Conservation (phyloP, 1,140 invertebrate genomes). For the Antheraea pernyi region DNA sequence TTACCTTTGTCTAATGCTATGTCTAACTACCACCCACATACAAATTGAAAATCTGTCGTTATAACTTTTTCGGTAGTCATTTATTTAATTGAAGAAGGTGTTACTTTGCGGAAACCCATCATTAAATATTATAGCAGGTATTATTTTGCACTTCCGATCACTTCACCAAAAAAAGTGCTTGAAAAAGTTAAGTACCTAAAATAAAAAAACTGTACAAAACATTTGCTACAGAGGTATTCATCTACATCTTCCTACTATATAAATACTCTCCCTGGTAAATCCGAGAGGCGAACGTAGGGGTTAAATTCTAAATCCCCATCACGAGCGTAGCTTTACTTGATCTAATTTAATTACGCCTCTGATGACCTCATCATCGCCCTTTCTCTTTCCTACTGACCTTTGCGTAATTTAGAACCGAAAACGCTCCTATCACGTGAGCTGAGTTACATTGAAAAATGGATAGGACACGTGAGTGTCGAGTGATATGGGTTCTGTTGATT, state of each 20-base stretch:
- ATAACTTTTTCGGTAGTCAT: too few species aligned
- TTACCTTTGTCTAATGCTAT: too few species aligned
- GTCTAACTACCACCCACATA: too few species aligned
- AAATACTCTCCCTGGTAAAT: background rate
- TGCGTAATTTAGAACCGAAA: background rate
- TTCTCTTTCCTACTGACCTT: conserved; percentile 11
- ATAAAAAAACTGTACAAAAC: background rate
- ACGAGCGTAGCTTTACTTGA: conserved; percentile 34
- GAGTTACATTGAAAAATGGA: background rate
- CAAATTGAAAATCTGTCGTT: too few species aligned
- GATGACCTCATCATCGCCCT: conserved; percentile 49
- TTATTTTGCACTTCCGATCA: too few species aligned
- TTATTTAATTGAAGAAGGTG: too few species aligned
- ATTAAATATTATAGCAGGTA: too few species aligned
- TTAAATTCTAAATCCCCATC: conserved; percentile 32
- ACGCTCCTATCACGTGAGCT: background rate
- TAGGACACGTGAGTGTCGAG: background rate
- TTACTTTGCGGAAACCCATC: too few species aligned
- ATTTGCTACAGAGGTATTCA: background rate
- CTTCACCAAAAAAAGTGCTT: background rate
- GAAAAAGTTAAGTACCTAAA: background rate
- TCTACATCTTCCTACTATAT: background rate
- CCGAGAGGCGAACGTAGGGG: background rate
- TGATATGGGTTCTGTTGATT: background rate
- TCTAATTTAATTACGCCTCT: conserved; percentile 55